Conservation (phyloP, 2,888 invertebrate genomes). For the Eustalomyia histrio region DNA sequence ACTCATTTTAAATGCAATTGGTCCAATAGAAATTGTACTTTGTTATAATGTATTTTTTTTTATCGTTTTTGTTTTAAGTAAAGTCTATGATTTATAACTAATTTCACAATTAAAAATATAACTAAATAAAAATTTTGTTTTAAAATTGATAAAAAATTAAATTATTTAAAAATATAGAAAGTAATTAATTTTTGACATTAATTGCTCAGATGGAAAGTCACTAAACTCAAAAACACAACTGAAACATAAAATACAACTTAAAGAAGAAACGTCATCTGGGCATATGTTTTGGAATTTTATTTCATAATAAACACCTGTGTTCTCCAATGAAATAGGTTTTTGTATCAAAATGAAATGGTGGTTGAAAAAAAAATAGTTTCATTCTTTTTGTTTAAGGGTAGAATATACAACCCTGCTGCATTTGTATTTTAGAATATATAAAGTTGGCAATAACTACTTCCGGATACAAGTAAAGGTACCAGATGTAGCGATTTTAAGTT, state of each 20-base stretch:
- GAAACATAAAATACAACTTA: not conserved
- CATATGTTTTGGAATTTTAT: slow-evolving; percentile 4
- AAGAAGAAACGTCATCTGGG: not conserved
- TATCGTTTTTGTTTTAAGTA: not conserved
- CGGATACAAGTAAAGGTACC: no score
- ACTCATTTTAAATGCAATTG: slow-evolving; percentile 60
- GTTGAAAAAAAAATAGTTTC: not conserved
- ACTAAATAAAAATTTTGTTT: slow-evolving; percentile 23
- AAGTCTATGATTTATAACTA: not conserved
- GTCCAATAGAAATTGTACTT: not conserved
- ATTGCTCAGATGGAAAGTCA: slow-evolving; percentile 26
- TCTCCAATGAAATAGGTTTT: not conserved
- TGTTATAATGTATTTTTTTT: not conserved
- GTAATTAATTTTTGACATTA: slow-evolving; percentile 17
- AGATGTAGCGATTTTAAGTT: no score
- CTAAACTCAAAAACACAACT: slow-evolving; percentile 8
- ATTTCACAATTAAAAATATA: slow-evolving; percentile 1
- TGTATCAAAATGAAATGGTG: not conserved
- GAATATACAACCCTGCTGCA: no score
- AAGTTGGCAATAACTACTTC: no score
- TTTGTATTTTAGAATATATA: no score
- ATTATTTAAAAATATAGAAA: slow-evolving; percentile 25
- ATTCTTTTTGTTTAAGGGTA: not conserved
- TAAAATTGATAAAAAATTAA: slow-evolving; percentile 30
- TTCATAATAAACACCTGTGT: slow-evolving; percentile 9